phyloP scores from a whole-genome alignment of 1,140 invertebrate genomes.

The Lerema accius region DNA sequence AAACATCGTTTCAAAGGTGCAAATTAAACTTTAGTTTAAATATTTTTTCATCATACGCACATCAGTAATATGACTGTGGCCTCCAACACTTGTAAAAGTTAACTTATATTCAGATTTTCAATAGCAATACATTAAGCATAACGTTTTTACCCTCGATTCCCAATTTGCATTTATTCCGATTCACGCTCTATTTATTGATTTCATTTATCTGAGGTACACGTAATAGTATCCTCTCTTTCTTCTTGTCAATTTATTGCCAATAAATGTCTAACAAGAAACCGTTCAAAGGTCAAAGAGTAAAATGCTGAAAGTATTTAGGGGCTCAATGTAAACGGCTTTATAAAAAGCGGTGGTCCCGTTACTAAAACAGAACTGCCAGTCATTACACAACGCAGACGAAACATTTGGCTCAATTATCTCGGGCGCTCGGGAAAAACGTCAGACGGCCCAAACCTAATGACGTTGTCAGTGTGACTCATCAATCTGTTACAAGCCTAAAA shows the following conservation, averaged over 20 bases:
- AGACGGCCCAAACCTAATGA: slow-evolving; percentile 60
- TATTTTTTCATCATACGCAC: too few species aligned
- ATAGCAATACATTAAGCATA: neutral
- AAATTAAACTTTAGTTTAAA: too few species aligned
- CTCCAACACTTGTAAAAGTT: too few species aligned
- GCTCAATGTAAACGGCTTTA: slow-evolving; percentile 69
- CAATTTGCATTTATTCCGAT: neutral
- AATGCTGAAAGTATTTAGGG: slow-evolving; percentile 54
- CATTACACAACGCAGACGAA: slow-evolving; percentile 69
- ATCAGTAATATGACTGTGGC: too few species aligned
- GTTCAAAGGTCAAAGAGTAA: slow-evolving; percentile 34
- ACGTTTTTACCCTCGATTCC: neutral
- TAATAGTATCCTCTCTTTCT: neutral
- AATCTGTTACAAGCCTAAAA: slow-evolving; percentile 65
- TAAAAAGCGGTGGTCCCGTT: slow-evolving; percentile 68
- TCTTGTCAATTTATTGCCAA: neutral
- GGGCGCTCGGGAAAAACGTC: slow-evolving; percentile 53
- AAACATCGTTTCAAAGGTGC: too few species aligned
- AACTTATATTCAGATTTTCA: too few species aligned
- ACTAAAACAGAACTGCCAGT: slow-evolving; percentile 73
- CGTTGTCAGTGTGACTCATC: slow-evolving; percentile 69
- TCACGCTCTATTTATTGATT: neutral
- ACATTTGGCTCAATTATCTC: slow-evolving; percentile 70
- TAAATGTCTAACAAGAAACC: slow-evolving; percentile 18
- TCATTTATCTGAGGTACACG: neutral